These are phyloP conservation scores for Meghimatium bilineatum DNA, from an alignment of 2,888 invertebrate genomes.

Conservation along the genomic window DNA sequence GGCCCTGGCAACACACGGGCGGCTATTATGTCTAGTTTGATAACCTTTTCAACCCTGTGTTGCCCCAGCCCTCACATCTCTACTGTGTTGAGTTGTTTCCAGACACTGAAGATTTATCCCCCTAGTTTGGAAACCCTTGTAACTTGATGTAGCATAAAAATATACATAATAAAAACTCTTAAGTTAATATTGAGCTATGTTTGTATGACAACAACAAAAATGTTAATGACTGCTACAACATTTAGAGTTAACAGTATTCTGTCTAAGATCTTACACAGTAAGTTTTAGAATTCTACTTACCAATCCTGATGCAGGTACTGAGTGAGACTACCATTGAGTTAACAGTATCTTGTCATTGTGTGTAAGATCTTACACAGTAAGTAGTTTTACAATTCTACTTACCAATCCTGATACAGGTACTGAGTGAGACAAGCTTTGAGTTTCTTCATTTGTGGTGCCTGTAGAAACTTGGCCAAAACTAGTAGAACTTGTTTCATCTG, in stretches of 20 bases:
- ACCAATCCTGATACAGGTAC: constrained; percentile 27
- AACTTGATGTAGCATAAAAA: no score
- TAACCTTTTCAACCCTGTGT: no score
- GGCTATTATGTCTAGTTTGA: no score
- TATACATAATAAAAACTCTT: no score
- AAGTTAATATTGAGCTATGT: no score
- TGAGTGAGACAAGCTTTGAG: constrained; percentile 28
- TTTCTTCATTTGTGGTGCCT: constrained; percentile 48
- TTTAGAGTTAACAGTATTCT: neutral
- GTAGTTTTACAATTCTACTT: neutral
- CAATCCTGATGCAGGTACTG: constrained; percentile 14
- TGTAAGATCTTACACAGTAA: neutral
- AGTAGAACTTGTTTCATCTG: constrained; percentile 64
- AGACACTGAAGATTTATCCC: no score
- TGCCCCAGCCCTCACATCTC: no score
- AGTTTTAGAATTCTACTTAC: constrained; percentile 8
- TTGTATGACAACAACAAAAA: no score
- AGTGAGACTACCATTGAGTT: neutral
- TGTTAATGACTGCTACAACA: no score
- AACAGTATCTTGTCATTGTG: neutral
- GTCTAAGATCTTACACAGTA: neutral
- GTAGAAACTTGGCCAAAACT: constrained; percentile 58
- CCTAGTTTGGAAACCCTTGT: no score
- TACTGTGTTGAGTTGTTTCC: no score
- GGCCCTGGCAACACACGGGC: no score